Evolutionary conservation across 2,888 invertebrate species (phyloP), one percentile per base, ranked within the genome.

Genomic region (Pediacus dermestoides): DNA sequence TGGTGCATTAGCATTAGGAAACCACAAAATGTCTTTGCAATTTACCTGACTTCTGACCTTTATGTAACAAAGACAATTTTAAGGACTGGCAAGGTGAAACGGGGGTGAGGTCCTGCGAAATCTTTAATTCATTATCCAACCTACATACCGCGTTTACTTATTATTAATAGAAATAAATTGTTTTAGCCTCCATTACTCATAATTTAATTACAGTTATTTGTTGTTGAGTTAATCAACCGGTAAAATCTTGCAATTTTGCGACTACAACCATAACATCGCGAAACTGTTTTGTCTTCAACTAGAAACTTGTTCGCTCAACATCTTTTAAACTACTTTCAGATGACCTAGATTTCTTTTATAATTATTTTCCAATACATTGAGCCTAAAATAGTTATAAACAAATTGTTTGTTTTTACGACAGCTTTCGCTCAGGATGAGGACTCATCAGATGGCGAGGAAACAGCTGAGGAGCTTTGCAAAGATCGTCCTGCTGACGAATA

Each of bases 401-500:
- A n/a, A 28, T 28, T 36, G 2, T 21, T 34, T 31, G 33, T 34
- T 31, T 39, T 42, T 16, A 31, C 16, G 3, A 14, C 63, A 76
- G 80, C 70, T 38, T 71, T 70, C 52, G 73, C 76, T 45, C 88
- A 89, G 70, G 82, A 85, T 15, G 81, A 81, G 13, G 72, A 72
- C n/a, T 48, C 43, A 8, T 71, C 64, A 12, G 77, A 76, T 39
- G 73, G 72, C n/a, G 81, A 82, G 2, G 71, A 72, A 39, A 81
- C 71, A 50, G 74, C 89, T 2, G 91, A 93, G 60, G 85, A 90
- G 68, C 77, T 90, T 34, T 93, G 93, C 70, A 82, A 86, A 52
- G 86, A 88, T 61, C 78, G 92, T 57, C 88, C 91, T 2, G 88
- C 85, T 10, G 91, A 91, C 63, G 92, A 93, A 71, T 93, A 91